phyloP scores from a whole-genome alignment of 2,797 vertebrate species.

The Oryzias dopingdopingensis region DNA sequence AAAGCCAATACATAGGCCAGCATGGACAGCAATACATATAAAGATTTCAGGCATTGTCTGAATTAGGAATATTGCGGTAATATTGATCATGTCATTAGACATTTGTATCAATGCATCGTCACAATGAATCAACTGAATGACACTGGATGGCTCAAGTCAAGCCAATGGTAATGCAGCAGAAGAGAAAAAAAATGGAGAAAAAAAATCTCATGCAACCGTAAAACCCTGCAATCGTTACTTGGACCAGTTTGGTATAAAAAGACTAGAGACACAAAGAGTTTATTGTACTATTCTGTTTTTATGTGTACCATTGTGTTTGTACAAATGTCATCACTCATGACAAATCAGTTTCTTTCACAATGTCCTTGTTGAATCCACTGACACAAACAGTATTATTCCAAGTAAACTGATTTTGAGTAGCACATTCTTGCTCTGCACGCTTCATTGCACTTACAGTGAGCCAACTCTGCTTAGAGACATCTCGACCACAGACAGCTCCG shows the following conservation, averaged over 20 bases:
- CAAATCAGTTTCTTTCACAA: constrained; percentile 14
- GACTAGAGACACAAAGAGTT: background rate
- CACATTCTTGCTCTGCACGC: constrained; percentile 47
- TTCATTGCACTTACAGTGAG: constrained; percentile 8
- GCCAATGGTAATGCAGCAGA: constrained; percentile 36
- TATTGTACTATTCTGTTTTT: background rate
- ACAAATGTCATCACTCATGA: constrained; percentile 7
- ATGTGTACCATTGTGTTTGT: background rate
- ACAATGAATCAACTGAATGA: background rate
- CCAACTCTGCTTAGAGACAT: constrained; percentile 46
- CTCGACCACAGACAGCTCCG: constrained; percentile 37
- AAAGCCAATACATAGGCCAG: constrained; percentile 38
- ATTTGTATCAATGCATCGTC: background rate
- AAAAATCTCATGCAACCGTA: constrained; percentile 13
- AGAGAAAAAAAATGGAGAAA: constrained; percentile 25
- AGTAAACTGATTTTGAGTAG: constrained; percentile 50
- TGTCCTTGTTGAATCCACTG: constrained; percentile 11
- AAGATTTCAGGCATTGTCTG: constrained; percentile 32
- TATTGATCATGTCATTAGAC: background rate
- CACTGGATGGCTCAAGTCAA: constrained; percentile 26
- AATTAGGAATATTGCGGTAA: constrained; percentile 21
- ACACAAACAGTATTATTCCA: constrained; percentile 23
- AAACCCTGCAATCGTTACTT: background rate
- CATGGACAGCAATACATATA: constrained; percentile 42
- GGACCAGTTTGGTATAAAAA: background rate